Conservation (phyloP, 2,113 vertebrate genomes). For the Gopherus flavomarginatus region DNA sequence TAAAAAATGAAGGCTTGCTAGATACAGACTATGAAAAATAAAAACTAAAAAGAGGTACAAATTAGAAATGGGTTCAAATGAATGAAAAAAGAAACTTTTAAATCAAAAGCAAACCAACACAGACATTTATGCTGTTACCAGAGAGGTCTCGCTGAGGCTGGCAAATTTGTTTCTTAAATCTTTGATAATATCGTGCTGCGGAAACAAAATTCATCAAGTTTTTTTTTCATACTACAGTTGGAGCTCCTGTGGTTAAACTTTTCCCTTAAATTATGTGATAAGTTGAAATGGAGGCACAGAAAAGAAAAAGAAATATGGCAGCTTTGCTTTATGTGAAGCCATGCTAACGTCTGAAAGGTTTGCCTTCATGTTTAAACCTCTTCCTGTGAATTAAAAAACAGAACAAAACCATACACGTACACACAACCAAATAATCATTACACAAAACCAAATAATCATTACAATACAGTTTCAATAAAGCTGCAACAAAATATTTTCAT, state of each 20-base stretch:
- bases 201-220: slow-evolving; percentile 86
- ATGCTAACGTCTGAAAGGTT: slow-evolving; percentile 76
- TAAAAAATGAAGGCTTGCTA: slow-evolving; percentile 86
- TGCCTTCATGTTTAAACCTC: slow-evolving; percentile 88
- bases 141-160: slow-evolving; percentile 85
- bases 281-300: slow-evolving; percentile 79
- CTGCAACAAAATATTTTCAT: slow-evolving; percentile 46
- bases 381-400: slow-evolving; percentile 77
- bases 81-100: slow-evolving; percentile 79
- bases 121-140: slow-evolving; percentile 87
- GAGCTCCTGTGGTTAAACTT: slow-evolving; percentile 73
- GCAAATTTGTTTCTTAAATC: slow-evolving; percentile 88
- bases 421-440: slow-evolving; percentile 23
- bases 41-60: slow-evolving; percentile 67
- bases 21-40: slow-evolving; percentile 78
- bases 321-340: slow-evolving; percentile 77
- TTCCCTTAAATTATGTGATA: slow-evolving; percentile 77
- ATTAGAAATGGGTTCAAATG: slow-evolving; percentile 79
- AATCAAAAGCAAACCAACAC: slow-evolving; percentile 83
- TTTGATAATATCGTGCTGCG: slow-evolving; percentile 86
- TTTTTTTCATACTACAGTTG: slow-evolving; percentile 78
- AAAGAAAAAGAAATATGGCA: slow-evolving; percentile 69
- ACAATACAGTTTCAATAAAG: slow-evolving; percentile 55
- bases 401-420: slow-evolving; percentile 67
- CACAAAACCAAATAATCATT: slow-evolving; percentile 61